Conservation (phyloP, 1,140 invertebrate species). For the Hypothenemus hampei region DNA sequence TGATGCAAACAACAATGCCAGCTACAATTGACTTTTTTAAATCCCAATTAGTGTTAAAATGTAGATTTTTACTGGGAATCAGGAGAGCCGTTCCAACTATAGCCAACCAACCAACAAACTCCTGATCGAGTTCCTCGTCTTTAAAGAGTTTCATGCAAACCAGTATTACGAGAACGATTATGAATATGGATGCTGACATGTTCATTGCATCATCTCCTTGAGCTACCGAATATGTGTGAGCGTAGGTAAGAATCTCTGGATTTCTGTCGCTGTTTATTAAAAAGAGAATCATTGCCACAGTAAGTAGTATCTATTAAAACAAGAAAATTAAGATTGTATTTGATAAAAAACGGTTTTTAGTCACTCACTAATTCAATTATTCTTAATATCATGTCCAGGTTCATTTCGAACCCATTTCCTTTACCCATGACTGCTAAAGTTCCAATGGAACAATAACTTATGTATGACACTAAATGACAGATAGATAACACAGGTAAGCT, state of each 20-base stretch:
- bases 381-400: not conserved
- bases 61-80: not conserved
- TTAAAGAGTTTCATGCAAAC: not conserved
- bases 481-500: too few species aligned
- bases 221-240: too few species aligned
- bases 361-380: not conserved
- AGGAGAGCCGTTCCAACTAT: not conserved
- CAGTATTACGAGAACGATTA: not conserved
- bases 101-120: not conserved
- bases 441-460: too few species aligned
- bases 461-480: too few species aligned
- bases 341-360: too few species aligned
- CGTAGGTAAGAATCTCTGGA: too few species aligned
- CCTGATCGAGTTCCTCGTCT: not conserved
- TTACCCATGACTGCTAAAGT: too few species aligned
- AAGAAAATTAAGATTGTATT: too few species aligned
- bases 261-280: too few species aligned
- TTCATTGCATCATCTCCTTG: not conserved
- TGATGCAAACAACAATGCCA: not conserved
- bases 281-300: not conserved
- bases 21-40: not conserved
- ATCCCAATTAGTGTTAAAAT: not conserved
- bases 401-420: not conserved
- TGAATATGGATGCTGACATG: not conserved
- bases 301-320: too few species aligned